These are phyloP conservation scores for Holocentrus rufus DNA, from an alignment of 2,797 vertebrate genomes.

Conservation along the genomic window DNA sequence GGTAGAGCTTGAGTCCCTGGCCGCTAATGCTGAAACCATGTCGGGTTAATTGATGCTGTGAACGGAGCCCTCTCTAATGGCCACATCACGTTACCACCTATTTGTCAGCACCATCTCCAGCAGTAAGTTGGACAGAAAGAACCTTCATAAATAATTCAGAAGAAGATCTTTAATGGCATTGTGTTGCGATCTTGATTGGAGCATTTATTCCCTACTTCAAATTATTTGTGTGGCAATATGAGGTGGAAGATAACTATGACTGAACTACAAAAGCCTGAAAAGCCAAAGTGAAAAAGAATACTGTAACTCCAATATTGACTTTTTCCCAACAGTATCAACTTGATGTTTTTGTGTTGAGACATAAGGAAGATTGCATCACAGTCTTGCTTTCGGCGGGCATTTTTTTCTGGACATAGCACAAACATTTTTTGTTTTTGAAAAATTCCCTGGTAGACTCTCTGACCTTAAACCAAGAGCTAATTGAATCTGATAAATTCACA, in stretches of 20 bases:
- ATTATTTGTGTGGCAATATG: neutral
- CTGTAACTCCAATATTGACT: too few species aligned
- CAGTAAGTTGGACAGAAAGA: conserved; percentile 7
- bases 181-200: conserved; percentile 37
- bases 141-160: conserved; percentile 47
- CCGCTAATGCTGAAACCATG: conserved; percentile 68
- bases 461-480: too few species aligned
- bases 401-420: too few species aligned
- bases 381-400: too few species aligned
- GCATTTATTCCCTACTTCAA: conserved; percentile 9
- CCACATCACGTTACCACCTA: conserved; percentile 6
- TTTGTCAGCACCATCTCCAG: neutral
- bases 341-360: too few species aligned
- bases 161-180: conserved; percentile 29
- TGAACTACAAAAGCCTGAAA: too few species aligned
- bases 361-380: too few species aligned
- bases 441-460: too few species aligned
- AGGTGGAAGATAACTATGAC: neutral
- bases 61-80: conserved; percentile 30
- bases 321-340: too few species aligned
- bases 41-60: conserved; percentile 62
- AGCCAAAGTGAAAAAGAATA: too few species aligned
- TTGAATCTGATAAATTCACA: too few species aligned
- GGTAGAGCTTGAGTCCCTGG: conserved; percentile 13
- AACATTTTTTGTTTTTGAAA: too few species aligned